Conservation (phyloP, 1,140 invertebrate species). For the Drosophila asahinai region DNA sequence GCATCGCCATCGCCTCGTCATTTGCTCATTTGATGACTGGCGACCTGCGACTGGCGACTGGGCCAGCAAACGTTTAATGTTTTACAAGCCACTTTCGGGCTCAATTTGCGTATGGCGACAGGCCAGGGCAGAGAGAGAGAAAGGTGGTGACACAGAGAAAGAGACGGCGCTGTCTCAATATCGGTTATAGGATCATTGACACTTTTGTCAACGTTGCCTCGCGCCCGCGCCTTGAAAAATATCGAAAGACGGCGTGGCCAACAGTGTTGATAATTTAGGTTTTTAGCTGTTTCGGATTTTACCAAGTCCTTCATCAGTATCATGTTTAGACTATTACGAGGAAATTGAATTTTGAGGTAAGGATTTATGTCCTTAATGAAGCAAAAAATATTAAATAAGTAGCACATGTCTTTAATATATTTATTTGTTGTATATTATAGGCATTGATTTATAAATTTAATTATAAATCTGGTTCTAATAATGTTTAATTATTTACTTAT, state of each 20-base stretch:
- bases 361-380: too few relatives aligned
- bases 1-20: conserved; percentile 26
- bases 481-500: too few relatives aligned
- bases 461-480: too few relatives aligned
- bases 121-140: conserved; percentile 1
- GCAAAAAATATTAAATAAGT: too few relatives aligned
- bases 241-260: not conserved
- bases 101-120: conserved; percentile 75
- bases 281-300: not conserved
- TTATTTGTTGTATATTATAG: too few relatives aligned
- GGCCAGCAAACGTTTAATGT: conserved; percentile 71
- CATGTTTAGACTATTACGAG: not conserved
- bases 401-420: too few relatives aligned
- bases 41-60: conserved; percentile 50
- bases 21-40: conserved; percentile 65
- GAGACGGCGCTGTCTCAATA: conserved; percentile 59
- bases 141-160: not conserved
- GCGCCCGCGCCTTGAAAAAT: conserved; percentile 42
- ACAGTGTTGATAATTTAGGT: conserved; percentile 3
- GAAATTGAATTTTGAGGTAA: not conserved
- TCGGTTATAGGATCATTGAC: conserved; percentile 84
- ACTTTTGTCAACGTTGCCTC: conserved; percentile 59
- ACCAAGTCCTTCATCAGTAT: not conserved
- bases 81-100: conserved; percentile 78
- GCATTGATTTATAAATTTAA: too few relatives aligned